These are phyloP conservation scores for Drosophila hydei DNA, from an alignment of 1,140 invertebrate species.

Conservation along the genomic window DNA sequence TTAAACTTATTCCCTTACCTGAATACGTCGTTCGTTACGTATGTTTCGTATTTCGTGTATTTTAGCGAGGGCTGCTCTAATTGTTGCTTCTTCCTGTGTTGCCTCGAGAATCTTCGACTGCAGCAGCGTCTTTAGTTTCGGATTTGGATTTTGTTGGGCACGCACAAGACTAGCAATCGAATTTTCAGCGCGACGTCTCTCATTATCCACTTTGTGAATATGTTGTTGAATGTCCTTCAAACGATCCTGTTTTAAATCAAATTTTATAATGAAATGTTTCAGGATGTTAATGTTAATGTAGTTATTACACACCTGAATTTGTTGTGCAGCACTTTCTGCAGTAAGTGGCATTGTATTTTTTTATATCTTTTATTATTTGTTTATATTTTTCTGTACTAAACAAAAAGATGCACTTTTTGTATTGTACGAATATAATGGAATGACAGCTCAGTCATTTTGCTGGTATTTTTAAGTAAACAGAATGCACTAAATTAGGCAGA, in stretches of 20 bases:
- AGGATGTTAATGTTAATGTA: background rate
- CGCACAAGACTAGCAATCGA: conserved; percentile 91
- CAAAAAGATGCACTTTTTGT: conserved; percentile 6
- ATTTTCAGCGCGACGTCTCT: conserved; percentile 90
- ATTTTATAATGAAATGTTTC: too few relatives aligned
- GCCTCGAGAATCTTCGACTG: conserved; percentile 86
- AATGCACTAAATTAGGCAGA: conserved; percentile 4
- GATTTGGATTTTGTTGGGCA: conserved; percentile 90
- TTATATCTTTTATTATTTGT: background rate
- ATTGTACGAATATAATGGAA: background rate
- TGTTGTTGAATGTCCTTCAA: conserved; percentile 90
- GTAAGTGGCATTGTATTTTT: conserved; percentile 87
- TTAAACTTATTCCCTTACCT: conserved; percentile 72
- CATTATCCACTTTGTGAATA: conserved; percentile 92
- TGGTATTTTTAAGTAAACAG: background rate
- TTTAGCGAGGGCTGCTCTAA: conserved; percentile 92
- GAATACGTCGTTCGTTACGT: conserved; percentile 93
- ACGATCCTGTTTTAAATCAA: conserved; percentile 86
- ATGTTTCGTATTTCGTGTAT: conserved; percentile 96
- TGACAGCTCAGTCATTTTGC: background rate
- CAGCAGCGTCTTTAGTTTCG: conserved; percentile 93
- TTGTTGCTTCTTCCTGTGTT: conserved; percentile 92
- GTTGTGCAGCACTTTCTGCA: conserved; percentile 90
- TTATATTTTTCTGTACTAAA: conserved; percentile 15
- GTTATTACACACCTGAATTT: conserved; percentile 64